Evolutionary conservation across 2,888 invertebrate species (phyloP), one percentile per base, ranked within the genome.

Genomic region (Oscheius sp.): DNA sequence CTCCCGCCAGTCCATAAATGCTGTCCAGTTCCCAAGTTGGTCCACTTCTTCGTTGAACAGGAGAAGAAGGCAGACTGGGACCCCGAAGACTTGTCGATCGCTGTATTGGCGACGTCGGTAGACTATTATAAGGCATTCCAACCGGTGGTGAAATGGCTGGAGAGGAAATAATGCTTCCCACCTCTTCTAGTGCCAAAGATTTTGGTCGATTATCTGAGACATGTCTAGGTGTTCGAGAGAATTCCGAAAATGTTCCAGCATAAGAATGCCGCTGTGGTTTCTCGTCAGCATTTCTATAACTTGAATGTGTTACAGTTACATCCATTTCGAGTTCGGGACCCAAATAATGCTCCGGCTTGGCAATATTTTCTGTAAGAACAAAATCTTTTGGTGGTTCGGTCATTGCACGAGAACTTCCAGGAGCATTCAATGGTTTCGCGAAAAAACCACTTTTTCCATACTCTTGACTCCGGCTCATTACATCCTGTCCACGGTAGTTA

Each of bases 191-290:
- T 5, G 20, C 24, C 9, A 47, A 24, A 47, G 22, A 24, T 22
- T 20, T 47, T 20, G 47, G 47, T 24, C 47, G 8, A 9, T 30
- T 17, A 28, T 54, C 32, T 22, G 50, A 26, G 1, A 12, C 28
- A 32, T 9, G n/a, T 33, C 54, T 32, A 32, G 54, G 54, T 2
- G 20, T 54, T 17, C 54, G 14, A 12, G 54, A 32, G 20, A 28
- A 59, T 41, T 59, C 59, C 3, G 59, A 59, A 24, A 59, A 59
- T 14, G 59, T 59, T 26, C 59, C 59, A 26, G 59, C 59, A 59
- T 59, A 59, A 5, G 59, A 59, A 30, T 59, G 59, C 14, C 59
- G 41, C 9, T 59, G 59, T 24, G 59, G 59, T 32, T 33, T 30
- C 24, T 36, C 54, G 8, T 54, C 54, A 8, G 33, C 54, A 33